phyloP scores from a whole-genome alignment of 2,797 vertebrate genomes.

The Crypturellus tataupa region DNA sequence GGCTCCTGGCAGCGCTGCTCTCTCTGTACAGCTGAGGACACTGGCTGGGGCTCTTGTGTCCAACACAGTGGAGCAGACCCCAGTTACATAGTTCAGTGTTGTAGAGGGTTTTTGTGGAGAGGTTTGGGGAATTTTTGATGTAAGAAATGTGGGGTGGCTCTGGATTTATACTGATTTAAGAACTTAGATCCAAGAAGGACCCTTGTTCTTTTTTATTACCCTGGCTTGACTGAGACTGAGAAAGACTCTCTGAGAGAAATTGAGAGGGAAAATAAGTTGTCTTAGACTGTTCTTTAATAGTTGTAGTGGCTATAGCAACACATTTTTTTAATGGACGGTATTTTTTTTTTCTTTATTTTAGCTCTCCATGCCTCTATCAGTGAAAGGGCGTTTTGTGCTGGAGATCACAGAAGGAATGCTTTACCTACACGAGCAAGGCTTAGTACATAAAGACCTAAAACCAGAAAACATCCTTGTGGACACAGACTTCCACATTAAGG shows the following conservation, averaged over 20 bases:
- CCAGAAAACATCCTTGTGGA: constrained; percentile 96
- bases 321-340: background rate
- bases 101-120: background rate
- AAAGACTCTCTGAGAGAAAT: too few species aligned
- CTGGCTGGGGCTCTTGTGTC: background rate
- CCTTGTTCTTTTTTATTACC: background rate
- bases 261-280: background rate
- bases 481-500: constrained; percentile 94
- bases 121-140: background rate
- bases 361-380: constrained; percentile 86
- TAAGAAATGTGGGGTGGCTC: background rate
- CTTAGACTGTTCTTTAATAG: background rate
- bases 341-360: constrained; percentile 72
- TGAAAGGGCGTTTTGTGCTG: constrained; percentile 91
- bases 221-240: background rate
- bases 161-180: background rate
- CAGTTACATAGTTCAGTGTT: background rate
- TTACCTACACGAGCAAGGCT: constrained; percentile 86
- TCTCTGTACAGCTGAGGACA: background rate
- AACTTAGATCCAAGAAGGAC: background rate
- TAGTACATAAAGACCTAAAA: constrained; percentile 97
- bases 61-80: background rate
- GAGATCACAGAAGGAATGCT: constrained; percentile 95
- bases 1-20: background rate
- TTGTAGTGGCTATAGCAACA: background rate